Base-by-base conservation (phyloP, 2,797 vertebrate genomes). In the Leuciscus waleckii region DNA sequence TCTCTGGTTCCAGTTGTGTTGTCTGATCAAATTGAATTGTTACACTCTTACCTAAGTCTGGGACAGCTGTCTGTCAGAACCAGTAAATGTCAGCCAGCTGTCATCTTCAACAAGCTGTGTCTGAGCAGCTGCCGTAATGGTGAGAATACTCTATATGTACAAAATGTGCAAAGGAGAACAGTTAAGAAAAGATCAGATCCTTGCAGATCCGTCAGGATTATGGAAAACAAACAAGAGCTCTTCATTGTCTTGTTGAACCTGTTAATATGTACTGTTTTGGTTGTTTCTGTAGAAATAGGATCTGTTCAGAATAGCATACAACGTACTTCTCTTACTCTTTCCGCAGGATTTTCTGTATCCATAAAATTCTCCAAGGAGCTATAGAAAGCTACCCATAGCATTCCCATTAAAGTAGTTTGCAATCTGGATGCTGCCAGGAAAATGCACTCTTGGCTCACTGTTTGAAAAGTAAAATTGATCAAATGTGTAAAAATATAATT, bases 41-140 rank as follows among this genome's bases (percentile, higher is more conserved):
- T 23, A 26, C 1, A 14, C 81, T 67, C 23, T 39, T 39, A 39
- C n/a, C 23, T 32, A 70, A 58, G 32, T 13, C 39, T 16, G 10
- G 19, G 82, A 76, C 74, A 84, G 51, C 74, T 70, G 82, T 84
- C 82, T 78, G 83, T 84, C 49, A 69, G 61, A 16, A 56, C 29
- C 1, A 65, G 46, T 29, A 16, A 56, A 77, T 49, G 32, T 56
- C 63, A 77, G 23, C n/a, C 74, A 69, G 43, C 63, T 77, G 61
- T 73, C 46, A 39, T 75, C 35, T 54, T 56, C 71, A 75, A 19
- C 81, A 37, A 65, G 81, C 81, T 69, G 82, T n/a, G 35, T 69
- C 56, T 76, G 37, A 70, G 67, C 65, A 84, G 75, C 83, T 79
- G 75, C 58, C n/a, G 78, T 75, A 6, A 26, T 67, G 32, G 75